Evolutionary conservation across 2,888 invertebrate species (phyloP).

Genomic region (Drosophila formosana): DNA sequence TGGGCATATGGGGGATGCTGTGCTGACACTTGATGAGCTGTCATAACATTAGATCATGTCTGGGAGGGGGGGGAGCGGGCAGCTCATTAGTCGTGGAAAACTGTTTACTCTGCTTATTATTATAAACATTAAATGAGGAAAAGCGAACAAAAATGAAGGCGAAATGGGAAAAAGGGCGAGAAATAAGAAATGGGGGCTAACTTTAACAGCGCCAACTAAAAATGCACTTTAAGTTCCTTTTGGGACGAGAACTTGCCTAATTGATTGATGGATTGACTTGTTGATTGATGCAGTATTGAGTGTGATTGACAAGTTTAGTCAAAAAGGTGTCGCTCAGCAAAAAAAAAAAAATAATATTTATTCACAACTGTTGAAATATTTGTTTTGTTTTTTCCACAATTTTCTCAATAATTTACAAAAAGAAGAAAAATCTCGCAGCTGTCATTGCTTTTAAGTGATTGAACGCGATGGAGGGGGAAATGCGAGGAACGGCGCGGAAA

Average conservation of each 20-base stretch:
- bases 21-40: conserved; percentile 83
- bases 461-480: background rate
- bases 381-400: conserved; percentile 40
- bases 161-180: conserved; percentile 1
- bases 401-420: conserved; percentile 15
- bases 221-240: conserved; percentile 60
- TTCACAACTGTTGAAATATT: conserved; percentile 61
- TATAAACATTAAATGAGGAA: conserved; percentile 65
- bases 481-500: conserved; percentile 21
- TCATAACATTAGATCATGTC: conserved; percentile 83
- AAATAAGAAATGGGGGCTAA: background rate
- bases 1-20: conserved; percentile 8
- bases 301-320: conserved; percentile 57
- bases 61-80: conserved; percentile 33
- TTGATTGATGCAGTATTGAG: conserved; percentile 36
- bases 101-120: conserved; percentile 77
- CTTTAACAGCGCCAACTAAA: conserved; percentile 63
- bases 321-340: conserved; percentile 59
- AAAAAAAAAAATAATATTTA: conserved; percentile 56
- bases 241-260: conserved; percentile 37
- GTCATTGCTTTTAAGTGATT: conserved; percentile 63
- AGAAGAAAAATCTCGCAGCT: conserved; percentile 46
- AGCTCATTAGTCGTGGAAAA: conserved; percentile 74
- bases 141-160: conserved; percentile 22
- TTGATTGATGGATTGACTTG: conserved; percentile 67